Evolutionary conservation across 2,888 invertebrate species (phyloP).

Genomic region (Dasypolia templi): DNA sequence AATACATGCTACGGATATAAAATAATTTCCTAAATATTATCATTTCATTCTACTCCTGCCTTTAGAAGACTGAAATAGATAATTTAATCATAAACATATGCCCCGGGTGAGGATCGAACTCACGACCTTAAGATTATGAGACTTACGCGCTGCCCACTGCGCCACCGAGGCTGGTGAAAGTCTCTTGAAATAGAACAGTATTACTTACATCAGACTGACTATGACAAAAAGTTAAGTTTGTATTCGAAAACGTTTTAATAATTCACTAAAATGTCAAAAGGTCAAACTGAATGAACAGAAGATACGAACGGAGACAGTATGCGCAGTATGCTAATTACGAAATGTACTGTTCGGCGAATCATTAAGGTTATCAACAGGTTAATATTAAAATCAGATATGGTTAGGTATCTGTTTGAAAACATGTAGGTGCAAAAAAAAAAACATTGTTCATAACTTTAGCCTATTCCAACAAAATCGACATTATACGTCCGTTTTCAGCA

Average conservation of each 20-base stretch:
- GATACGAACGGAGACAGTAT: too few relatives aligned
- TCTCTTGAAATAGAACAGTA: accelerated
- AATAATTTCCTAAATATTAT: too few relatives aligned
- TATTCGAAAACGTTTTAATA: background rate
- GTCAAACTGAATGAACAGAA: background rate
- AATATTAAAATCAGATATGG: too few relatives aligned
- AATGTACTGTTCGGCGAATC: background rate
- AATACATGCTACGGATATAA: too few relatives aligned
- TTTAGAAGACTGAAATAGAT: too few relatives aligned
- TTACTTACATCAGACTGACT: too few relatives aligned
- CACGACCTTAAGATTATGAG: slow-evolving; percentile 98
- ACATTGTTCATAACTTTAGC: too few relatives aligned
- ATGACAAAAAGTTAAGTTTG: background rate
- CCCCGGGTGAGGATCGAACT: slow-evolving; percentile 98
- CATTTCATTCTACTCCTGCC: too few relatives aligned
- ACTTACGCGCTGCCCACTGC: slow-evolving; percentile 97
- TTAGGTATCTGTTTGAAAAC: background rate
- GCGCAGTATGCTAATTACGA: too few relatives aligned
- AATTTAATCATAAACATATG: slow-evolving; percentile 82
- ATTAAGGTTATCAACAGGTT: slow-evolving; percentile 14
- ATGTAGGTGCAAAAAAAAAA: too few relatives aligned
- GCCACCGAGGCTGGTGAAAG: slow-evolving; percentile 92
- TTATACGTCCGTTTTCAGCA: too few relatives aligned
- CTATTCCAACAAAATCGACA: too few relatives aligned
- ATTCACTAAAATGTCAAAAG: background rate